phyloP scores from a whole-genome alignment of 2,113 vertebrate species.

The Vulpes vulpes region DNA sequence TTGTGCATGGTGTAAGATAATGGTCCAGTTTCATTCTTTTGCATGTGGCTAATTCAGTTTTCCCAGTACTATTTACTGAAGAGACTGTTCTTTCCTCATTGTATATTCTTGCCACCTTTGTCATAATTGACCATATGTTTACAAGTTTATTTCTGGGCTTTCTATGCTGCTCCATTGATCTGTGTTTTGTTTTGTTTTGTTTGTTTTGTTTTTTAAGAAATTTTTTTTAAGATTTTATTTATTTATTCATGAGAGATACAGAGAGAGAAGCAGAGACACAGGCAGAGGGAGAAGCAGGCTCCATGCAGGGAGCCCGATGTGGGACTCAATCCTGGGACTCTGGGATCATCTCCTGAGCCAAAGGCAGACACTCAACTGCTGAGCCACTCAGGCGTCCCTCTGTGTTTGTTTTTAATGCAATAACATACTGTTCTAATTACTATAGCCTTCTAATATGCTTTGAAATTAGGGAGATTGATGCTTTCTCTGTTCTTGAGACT shows the following conservation, averaged over 20 bases:
- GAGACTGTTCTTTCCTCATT: not conserved
- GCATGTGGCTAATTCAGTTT: not conserved
- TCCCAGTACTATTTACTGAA: not conserved
- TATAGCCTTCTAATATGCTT: not conserved
- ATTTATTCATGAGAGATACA: too few relatives aligned
- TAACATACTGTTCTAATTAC: not conserved
- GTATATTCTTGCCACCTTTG: not conserved
- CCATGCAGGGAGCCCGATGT: too few relatives aligned
- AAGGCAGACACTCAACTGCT: too few relatives aligned
- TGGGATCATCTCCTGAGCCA: too few relatives aligned
- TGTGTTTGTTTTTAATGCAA: not conserved
- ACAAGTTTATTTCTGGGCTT: not conserved
- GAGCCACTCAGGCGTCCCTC: too few relatives aligned
- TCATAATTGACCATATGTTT: not conserved
- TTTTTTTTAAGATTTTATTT: too few relatives aligned
- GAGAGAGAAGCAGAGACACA: too few relatives aligned
- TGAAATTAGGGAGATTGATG: not conserved
- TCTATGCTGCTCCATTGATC: not conserved
- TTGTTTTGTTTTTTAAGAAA: too few relatives aligned
- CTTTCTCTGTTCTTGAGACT: not conserved
- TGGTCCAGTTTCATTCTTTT: not conserved
- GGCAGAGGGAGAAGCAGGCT: too few relatives aligned
- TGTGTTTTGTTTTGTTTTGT: not conserved
- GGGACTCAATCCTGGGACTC: too few relatives aligned
- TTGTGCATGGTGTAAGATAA: not conserved